Conservation (phyloP, 2,797 vertebrate genomes). For the Neostethus bicornis region DNA sequence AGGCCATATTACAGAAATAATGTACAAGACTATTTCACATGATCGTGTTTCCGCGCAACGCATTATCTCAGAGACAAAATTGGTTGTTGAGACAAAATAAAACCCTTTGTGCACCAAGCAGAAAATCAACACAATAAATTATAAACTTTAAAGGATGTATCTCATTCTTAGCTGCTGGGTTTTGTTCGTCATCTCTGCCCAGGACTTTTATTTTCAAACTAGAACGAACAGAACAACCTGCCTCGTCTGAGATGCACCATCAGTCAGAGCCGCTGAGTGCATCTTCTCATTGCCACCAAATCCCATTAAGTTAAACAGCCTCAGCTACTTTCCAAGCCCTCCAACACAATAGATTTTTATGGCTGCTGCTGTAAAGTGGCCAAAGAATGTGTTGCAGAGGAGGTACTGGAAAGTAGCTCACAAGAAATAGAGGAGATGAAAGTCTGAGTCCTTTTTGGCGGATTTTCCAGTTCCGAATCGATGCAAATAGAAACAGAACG, state of each 20-base stretch:
- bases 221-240: slow-evolving; percentile 25
- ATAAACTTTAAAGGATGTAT: slow-evolving; percentile 16
- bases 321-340: slow-evolving; percentile 20
- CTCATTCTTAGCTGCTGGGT: slow-evolving; percentile 3
- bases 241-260: slow-evolving; percentile 29
- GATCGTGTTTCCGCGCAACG: slow-evolving; percentile 22
- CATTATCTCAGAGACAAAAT: slow-evolving; percentile 16
- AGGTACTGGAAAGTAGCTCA: not conserved
- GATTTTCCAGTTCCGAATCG: not conserved
- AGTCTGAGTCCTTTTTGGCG: not conserved
- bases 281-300: slow-evolving; percentile 30
- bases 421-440: slow-evolving; percentile 1
- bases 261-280: slow-evolving; percentile 47
- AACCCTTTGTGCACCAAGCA: slow-evolving; percentile 3
- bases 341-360: slow-evolving; percentile 16
- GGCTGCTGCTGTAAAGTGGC: slow-evolving; percentile 22
- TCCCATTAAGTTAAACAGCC: slow-evolving; percentile 44
- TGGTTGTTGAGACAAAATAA: not conserved
- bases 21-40: slow-evolving; percentile 32
- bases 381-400: slow-evolving; percentile 2
- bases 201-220: slow-evolving; percentile 36
- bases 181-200: slow-evolving; percentile 15
- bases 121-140: slow-evolving; percentile 21
- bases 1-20: slow-evolving; percentile 18
- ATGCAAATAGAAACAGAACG: not conserved